Evolutionary conservation across 2,113 vertebrate species (phyloP).

Genomic region (Promerops cafer): DNA sequence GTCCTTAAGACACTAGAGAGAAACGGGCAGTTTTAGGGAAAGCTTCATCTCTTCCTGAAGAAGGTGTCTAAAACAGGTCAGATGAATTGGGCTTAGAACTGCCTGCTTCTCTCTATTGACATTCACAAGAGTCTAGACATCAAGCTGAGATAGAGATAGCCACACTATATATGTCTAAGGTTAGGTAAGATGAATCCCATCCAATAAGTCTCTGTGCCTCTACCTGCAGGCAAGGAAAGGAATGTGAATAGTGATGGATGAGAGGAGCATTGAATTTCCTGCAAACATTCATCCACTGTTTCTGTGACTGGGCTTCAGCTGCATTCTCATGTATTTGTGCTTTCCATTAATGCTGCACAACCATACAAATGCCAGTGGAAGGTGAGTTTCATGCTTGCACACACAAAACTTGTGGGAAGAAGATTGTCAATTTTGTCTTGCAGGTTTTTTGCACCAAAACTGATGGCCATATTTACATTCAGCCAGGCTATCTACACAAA

Average conservation of each 20-base stretch:
- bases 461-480: slow-evolving; percentile 53
- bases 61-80: slow-evolving; percentile 22
- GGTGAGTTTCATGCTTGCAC: slow-evolving; percentile 37
- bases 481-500: slow-evolving; percentile 16
- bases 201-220: slow-evolving; percentile 31
- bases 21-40: slow-evolving; percentile 14
- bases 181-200: slow-evolving; percentile 55
- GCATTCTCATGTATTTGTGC: background rate
- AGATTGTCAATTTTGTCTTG: slow-evolving; percentile 16
- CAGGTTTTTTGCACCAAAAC: slow-evolving; percentile 35
- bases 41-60: slow-evolving; percentile 34
- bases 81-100: slow-evolving; percentile 27
- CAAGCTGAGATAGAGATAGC: slow-evolving; percentile 39
- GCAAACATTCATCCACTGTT: slow-evolving; percentile 10
- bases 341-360: background rate
- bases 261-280: slow-evolving; percentile 50
- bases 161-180: slow-evolving; percentile 43
- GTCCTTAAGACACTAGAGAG: background rate
- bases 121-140: slow-evolving; percentile 37
- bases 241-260: slow-evolving; percentile 61
- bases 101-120: slow-evolving; percentile 24
- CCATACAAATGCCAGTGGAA: background rate
- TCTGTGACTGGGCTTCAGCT: background rate
- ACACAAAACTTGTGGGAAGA: slow-evolving; percentile 47
- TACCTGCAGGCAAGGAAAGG: slow-evolving; percentile 47